Percentiles rank a stretch among this genome's conserved stretches.
Conservation (phyloP, 1,140 invertebrate genomes). For the Alviniconcha marisindica region DNA sequence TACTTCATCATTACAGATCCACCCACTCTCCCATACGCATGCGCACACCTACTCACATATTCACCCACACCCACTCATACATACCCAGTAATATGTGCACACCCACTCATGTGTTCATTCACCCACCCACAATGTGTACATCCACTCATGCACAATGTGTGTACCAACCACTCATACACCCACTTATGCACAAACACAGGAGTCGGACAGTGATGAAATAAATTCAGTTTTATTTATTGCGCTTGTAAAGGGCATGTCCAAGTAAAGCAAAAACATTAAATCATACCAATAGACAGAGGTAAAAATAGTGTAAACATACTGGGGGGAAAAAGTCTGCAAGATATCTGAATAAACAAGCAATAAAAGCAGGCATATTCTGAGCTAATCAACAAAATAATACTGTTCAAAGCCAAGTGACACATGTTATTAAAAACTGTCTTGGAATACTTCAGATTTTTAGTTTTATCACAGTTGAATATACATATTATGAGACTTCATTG, state of each 20-base stretch:
- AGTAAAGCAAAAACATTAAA: neutral
- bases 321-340: no score
- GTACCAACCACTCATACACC: no score
- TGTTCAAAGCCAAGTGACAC: neutral
- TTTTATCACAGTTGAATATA: no score
- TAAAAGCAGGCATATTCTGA: neutral
- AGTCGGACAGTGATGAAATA: neutral
- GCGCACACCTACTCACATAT: no score
- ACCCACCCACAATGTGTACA: neutral
- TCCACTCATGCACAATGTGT: neutral
- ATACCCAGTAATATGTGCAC: neutral
- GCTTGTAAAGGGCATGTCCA: neutral
- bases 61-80: neutral
- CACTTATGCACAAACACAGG: neutral
- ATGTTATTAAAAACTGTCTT: no score
- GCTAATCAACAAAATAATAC: neutral
- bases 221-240: slow-evolving; percentile 12
- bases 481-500: no score
- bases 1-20: no score
- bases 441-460: no score
- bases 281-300: neutral
- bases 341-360: neutral
- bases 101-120: neutral
- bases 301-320: neutral
- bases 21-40: no score